phyloP scores from a whole-genome alignment of 2,113 vertebrate species.

The Amphilophus citrinellus region DNA sequence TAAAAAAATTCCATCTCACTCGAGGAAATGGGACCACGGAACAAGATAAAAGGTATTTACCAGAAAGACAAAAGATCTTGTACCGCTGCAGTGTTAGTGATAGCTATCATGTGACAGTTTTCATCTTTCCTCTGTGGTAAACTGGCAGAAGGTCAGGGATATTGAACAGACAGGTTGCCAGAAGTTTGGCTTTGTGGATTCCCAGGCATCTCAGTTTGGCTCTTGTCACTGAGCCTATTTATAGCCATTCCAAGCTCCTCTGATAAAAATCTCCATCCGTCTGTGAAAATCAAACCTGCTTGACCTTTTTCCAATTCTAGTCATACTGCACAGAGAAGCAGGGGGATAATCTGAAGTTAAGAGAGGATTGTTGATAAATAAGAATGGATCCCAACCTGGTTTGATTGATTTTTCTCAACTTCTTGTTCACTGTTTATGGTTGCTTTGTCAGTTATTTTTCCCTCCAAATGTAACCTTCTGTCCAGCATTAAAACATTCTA shows the following conservation, averaged over 20 bases:
- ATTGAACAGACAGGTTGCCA: conserved; percentile 57
- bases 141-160: conserved; percentile 65
- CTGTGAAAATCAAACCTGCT: conserved; percentile 57
- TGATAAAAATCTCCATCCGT: conserved; percentile 45
- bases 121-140: conserved; percentile 45
- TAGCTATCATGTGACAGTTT: conserved; percentile 40
- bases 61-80: conserved; percentile 18
- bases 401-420: conserved; percentile 41
- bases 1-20: conserved; percentile 18
- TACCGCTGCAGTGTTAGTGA: background rate
- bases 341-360: conserved; percentile 52
- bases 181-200: conserved; percentile 64
- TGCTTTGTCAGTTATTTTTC: background rate
- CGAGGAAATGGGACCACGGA: conserved; percentile 32
- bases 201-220: conserved; percentile 55
- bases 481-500: background rate
- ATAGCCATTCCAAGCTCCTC: conserved; percentile 39
- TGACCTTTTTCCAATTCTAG: conserved; percentile 60
- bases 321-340: conserved; percentile 25
- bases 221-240: conserved; percentile 49
- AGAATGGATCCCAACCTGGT: conserved; percentile 32
- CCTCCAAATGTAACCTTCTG: background rate
- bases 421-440: conserved; percentile 6
- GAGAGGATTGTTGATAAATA: conserved; percentile 42
- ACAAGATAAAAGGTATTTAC: conserved; percentile 36